phyloP scores from a whole-genome alignment of 2,888 invertebrate species.

The Ethmia dodecea region DNA sequence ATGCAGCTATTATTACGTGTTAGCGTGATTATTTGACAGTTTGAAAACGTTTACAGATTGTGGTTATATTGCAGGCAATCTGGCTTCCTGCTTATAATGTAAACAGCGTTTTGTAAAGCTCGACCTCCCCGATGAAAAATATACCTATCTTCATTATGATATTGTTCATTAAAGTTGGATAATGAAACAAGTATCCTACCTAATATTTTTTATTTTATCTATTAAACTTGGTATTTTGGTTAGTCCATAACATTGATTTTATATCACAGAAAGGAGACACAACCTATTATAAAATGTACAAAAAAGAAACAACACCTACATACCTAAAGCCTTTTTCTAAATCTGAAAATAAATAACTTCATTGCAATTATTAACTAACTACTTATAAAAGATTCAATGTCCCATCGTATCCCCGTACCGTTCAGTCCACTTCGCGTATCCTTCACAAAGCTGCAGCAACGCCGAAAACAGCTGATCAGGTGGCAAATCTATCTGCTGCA shows the following conservation, averaged over 20 bases:
- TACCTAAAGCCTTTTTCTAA: no score
- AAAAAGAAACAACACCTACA: no score
- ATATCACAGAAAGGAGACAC: no score
- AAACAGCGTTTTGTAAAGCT: constrained; percentile 65
- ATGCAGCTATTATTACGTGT: constrained; percentile 73
- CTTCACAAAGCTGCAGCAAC: constrained; percentile 73
- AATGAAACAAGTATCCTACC: no score
- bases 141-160: no score
- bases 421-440: constrained; percentile 72
- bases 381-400: not conserved
- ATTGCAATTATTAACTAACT: not conserved
- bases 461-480: constrained; percentile 71
- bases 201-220: no score
- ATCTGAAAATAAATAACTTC: no score
- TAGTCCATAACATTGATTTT: no score
- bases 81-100: constrained; percentile 71
- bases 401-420: constrained; percentile 8
- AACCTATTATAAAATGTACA: no score
- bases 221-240: no score
- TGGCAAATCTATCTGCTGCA: constrained; percentile 40
- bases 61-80: constrained; percentile 67
- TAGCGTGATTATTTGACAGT: constrained; percentile 74
- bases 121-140: constrained; percentile 6
- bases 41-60: constrained; percentile 75
- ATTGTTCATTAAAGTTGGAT: no score